Conservation (phyloP, 2,113 vertebrate genomes). For the Megaleporinus macrocephalus region DNA sequence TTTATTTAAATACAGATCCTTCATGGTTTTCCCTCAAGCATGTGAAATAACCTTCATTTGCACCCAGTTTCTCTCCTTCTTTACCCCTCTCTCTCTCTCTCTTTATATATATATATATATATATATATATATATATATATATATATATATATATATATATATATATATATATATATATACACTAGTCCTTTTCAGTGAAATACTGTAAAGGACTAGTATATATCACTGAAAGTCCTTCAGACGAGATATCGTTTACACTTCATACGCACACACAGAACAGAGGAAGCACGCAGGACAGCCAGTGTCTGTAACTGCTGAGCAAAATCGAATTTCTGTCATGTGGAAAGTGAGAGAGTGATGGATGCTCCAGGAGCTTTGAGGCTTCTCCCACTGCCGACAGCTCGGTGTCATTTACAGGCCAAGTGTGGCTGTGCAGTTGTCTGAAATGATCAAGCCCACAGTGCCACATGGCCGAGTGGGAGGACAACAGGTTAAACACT, state of each 20-base stretch:
- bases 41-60: no score
- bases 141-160: no score
- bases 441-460: conserved; percentile 47
- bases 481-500: conserved; percentile 55
- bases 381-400: conserved; percentile 49
- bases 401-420: conserved; percentile 53
- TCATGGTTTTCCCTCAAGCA: no score
- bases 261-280: not conserved
- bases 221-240: not conserved
- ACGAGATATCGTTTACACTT: no score
- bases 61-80: no score
- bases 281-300: not conserved
- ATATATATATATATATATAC: no score
- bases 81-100: no score
- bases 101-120: no score
- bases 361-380: conserved; percentile 20
- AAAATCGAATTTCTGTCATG: not conserved
- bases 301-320: not conserved
- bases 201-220: no score
- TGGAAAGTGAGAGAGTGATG: conserved; percentile 26
- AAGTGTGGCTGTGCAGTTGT: conserved; percentile 56
- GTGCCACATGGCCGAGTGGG: conserved; percentile 31
- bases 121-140: no score
- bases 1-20: no score
- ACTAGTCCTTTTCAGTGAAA: no score